These are phyloP conservation scores for Entelurus aequoreus DNA, from an alignment of 2,113 vertebrate species.

Conservation along the genomic window DNA sequence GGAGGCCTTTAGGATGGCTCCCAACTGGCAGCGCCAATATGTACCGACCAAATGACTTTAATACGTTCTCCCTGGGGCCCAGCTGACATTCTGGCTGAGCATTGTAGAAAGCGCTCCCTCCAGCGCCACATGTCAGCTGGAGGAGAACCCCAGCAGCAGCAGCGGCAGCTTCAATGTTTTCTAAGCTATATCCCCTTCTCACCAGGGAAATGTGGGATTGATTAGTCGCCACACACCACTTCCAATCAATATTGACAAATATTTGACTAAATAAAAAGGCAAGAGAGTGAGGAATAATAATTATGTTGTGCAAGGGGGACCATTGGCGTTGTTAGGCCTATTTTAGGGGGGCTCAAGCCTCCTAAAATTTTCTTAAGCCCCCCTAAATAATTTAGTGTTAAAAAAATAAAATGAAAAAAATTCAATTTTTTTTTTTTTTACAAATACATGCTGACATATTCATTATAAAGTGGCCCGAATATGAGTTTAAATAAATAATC, in stretches of 20 bases:
- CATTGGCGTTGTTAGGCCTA: no score
- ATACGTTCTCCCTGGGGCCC: slow-evolving; percentile 64
- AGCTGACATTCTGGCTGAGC: slow-evolving; percentile 59
- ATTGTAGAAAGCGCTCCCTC: slow-evolving; percentile 33
- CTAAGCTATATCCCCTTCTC: slow-evolving; percentile 48
- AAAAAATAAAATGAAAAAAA: no score
- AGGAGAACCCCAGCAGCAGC: slow-evolving; percentile 31
- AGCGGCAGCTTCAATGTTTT: slow-evolving; percentile 48
- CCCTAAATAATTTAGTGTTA: no score
- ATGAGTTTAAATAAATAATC: no score
- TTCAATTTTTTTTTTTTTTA: no score
- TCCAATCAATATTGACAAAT: slow-evolving; percentile 55
- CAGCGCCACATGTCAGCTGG: slow-evolving; percentile 54
- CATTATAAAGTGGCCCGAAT: no score
- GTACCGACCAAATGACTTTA: slow-evolving; percentile 65
- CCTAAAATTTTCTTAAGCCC: no score
- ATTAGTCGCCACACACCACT: slow-evolving; percentile 34
- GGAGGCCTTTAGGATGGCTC: slow-evolving; percentile 48
- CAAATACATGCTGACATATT: no score
- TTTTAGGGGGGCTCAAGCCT: no score
- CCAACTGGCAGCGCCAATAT: slow-evolving; percentile 60
- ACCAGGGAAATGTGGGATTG: slow-evolving; percentile 35
- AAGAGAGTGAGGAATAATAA: background rate
- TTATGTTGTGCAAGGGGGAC: no score
- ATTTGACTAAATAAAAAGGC: slow-evolving; percentile 30